Conservation (phyloP, 2,888 invertebrate genomes). For the Criorhina ranunculi region DNA sequence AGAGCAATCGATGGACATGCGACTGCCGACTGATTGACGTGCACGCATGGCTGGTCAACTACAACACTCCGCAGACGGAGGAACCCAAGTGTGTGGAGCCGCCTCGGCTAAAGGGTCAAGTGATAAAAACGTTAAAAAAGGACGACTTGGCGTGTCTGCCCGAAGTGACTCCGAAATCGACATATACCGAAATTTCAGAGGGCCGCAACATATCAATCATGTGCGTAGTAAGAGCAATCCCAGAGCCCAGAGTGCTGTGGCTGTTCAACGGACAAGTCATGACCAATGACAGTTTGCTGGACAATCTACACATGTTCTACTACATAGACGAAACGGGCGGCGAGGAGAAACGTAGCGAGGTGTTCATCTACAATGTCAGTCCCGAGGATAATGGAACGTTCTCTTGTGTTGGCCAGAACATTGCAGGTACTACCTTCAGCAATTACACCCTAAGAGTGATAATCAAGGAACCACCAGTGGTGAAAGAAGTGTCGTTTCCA, state of each 20-base stretch:
- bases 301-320: constrained; percentile 89
- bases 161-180: constrained; percentile 90
- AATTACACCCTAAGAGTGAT: constrained; percentile 93
- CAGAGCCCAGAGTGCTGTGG: constrained; percentile 93
- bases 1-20: constrained; percentile 95
- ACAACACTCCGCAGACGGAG: constrained; percentile 90
- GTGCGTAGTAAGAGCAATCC: constrained; percentile 92
- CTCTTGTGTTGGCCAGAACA: constrained; percentile 93
- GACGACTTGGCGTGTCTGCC: constrained; percentile 93
- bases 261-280: constrained; percentile 92
- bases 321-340: constrained; percentile 89
- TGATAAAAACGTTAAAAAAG: constrained; percentile 88
- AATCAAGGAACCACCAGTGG: constrained; percentile 89
- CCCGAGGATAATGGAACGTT: constrained; percentile 94
- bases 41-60: constrained; percentile 91
- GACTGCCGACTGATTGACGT: constrained; percentile 92
- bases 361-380: constrained; percentile 91
- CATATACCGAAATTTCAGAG: constrained; percentile 91
- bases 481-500: constrained; percentile 89
- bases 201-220: constrained; percentile 92
- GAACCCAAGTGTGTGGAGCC: constrained; percentile 92
- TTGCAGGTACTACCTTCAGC: constrained; percentile 91
- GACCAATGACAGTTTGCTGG: constrained; percentile 90
- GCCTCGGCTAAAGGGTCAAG: constrained; percentile 87
- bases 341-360: constrained; percentile 91